Base-by-base conservation (phyloP, 2,113 vertebrate genomes). In the Pteropus alecto region DNA sequence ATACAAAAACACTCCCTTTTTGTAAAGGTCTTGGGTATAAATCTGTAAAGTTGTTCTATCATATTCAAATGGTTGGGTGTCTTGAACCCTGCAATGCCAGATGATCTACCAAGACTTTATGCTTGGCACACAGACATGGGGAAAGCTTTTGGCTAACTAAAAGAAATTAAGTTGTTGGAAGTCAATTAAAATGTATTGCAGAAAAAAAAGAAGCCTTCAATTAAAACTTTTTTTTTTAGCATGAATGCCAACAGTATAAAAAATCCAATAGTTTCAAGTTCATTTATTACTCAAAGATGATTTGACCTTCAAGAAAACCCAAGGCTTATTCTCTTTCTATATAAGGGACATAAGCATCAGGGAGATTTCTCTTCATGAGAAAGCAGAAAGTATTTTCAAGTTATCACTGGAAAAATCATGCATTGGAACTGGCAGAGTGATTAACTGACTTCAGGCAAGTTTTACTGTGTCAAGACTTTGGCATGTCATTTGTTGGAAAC, bases 381-480 rank as follows among this genome's bases (percentile, higher is more conserved):
- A 96, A 93, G 89, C 96, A 60, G 61, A 97, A 97, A 97, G 86
- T 5, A 94, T 86, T 90, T 85, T 98, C 96, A 98, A 96, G 77
- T 86, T 16, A 97, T 93, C 97, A 93, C 70, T 98, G 90, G 97
- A 98, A 98, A 98, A 98, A 97, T 68, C 97, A 97, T 86, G 97
- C 97, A 97, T 10, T 97, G 92, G 96, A 97, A 97, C 92, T 97
- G 97, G 97, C 98, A 98, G 92, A 46, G 54, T 95, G 96, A 97
- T 83, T 91, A 93, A 93, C 89, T 94, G 89, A 94, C 97, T 97
- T 93, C 84, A 97, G 93, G 91, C 94, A 89, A 76, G 84, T 76
- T 93, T 93, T 92, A 90, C 85, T 95, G 92, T 98, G 95, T 97
- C 97, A 97, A 90, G 95, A 95, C 84, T 95, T 38, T 97, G 98